Base-by-base conservation (phyloP, 92 coral and sea anemone species). In the Palythoa grandis region DNA sequence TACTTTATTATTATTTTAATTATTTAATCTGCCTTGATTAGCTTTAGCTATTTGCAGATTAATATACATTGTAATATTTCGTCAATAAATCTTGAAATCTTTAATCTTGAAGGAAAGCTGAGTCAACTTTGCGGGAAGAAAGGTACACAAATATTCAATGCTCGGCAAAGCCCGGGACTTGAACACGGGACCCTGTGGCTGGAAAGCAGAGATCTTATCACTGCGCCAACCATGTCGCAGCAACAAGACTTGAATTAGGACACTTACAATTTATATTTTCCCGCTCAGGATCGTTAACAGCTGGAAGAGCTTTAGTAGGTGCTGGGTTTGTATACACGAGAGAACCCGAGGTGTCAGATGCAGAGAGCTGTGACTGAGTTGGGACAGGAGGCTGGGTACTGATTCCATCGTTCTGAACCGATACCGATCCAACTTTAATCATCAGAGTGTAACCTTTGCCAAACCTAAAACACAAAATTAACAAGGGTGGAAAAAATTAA, bases 371-470 rank as follows among this genome's bases (percentile, higher is more conserved):
- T 13, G 71, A 15, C 43, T 23, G 60, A 80, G 23, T 56, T 22
- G 87, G 91, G 2, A 87, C 89, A 24, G 87, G 68, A 17, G 52
- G 88, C 16, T 53, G 86, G 69, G 91, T 84, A 0, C 63, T 11
- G 60, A 73, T 20, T 40, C 50, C 74, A 7, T 80, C 43, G 16
- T 29, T 61, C 38, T 92, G 83, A 63, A 52, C 56, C 29, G 89
- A 57, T 14, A 89, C 77, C 8, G 91, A 88, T 39, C 88, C 88
- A 3, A 96, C 95, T 87, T 96, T 96, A 77, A 96, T 87, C 99
- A 95, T 96, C 65, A 96, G 92, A 23, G 98, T 90, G 89, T 96
- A 96, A 11, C 99, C 99, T 20, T 84, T 89, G 47, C 99, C 99
- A 52, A 86, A 96, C 89, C 98, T 95, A 87, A 40, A 63, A 63